Evolutionary conservation across 2,113 vertebrate species (phyloP).

Genomic region (Calonectris borealis): DNA sequence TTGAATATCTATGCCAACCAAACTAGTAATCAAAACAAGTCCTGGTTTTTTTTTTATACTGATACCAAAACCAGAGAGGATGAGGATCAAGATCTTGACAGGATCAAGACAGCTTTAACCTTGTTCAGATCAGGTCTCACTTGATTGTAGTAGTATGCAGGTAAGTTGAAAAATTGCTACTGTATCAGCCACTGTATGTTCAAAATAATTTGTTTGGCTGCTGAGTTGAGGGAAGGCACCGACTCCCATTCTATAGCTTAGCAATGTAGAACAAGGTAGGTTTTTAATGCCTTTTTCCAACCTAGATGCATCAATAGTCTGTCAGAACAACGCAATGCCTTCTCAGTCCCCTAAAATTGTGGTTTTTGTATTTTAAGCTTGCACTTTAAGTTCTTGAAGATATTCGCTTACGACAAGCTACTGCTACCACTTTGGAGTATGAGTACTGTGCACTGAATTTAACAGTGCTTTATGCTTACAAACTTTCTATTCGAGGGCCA

Average conservation of each 20-base stretch:
- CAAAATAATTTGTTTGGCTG: neutral
- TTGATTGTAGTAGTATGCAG: neutral
- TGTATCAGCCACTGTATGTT: neutral
- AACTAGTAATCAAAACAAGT: neutral
- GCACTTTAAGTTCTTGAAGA: neutral
- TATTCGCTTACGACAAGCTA: neutral
- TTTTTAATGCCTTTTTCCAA: neutral
- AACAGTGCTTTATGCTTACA: neutral
- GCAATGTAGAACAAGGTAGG: neutral
- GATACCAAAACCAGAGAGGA: neutral
- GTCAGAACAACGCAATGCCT: neutral
- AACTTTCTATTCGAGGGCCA: neutral
- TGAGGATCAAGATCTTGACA: neutral
- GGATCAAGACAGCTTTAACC: neutral
- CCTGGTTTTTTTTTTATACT: neutral
- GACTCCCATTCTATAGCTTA: neutral
- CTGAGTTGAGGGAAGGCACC: neutral
- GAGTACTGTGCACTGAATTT: rapidly evolving
- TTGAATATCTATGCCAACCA: neutral
- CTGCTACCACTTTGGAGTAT: neutral
- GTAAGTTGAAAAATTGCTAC: neutral
- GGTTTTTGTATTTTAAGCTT: neutral
- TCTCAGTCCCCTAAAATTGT: neutral
- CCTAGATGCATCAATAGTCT: neutral
- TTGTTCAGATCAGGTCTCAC: neutral